Base-by-base conservation (phyloP, 2,888 invertebrate genomes). In the Cryptophagus acutangulus region DNA sequence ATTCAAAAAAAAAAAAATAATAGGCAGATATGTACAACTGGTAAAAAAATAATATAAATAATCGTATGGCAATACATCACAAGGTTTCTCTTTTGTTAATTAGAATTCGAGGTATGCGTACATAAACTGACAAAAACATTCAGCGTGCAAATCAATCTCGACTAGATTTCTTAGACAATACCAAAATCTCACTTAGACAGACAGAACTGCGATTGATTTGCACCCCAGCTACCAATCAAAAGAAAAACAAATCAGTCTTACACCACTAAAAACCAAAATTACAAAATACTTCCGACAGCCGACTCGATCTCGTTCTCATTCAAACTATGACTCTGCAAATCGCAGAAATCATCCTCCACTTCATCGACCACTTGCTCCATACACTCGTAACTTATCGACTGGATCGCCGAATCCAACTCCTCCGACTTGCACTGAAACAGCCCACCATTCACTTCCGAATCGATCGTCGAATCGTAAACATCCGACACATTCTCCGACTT, bases 241-340 rank as follows among this genome's bases (percentile, higher is more conserved):
- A 10, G n/a, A 31, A 8, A 15, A 31, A 31, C 14, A 31, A 31
- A 31, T 10, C 14, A 12, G 6, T 20, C 24, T 20, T n/a, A 20
- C 24, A n/a, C 24, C 31, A 16, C 12, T 16, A 31, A 31, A 31
- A 15, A 16, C 12, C 12, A 31, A 20, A 20, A 15, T 31, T 31
- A 31, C 15, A 13, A 26, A 17, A 70, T 70, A 48, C 68, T 69
- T 42, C 67, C 69, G 17, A 70, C 69, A 14, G 70, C 70, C 31
- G 65, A 65, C 43, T 68, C 68, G n/a, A 70, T 62, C 46, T 69
- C 69, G 28, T 62, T 63, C 36, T 65, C 66, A 42, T 68, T 69
- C 26, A 65, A 50, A 44, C 52, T 54, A 16, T 31, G 31, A 38
- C 53, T 48, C 25, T 61, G 61, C 41, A 65, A 43, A 15, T 63